Evolutionary conservation across 2,888 invertebrate species (phyloP).

Genomic region (Pollenia griseotomentosa): DNA sequence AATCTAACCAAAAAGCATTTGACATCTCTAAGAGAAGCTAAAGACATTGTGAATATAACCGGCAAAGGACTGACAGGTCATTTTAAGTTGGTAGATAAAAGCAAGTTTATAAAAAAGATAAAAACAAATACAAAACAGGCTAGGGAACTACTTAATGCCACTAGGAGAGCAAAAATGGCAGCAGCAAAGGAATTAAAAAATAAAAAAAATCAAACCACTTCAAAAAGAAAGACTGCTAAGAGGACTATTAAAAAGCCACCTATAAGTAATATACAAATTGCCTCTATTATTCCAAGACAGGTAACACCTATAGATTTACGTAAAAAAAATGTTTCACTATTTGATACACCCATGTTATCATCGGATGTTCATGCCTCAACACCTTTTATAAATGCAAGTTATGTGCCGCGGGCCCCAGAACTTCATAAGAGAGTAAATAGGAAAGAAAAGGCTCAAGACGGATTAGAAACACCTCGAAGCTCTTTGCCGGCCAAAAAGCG

Average conservation of each 20-base stretch:
- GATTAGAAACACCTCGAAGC: slow-evolving; percentile 51
- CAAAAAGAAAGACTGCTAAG: background rate
- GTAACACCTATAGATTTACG: background rate
- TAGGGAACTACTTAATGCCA: background rate
- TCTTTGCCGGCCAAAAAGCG: slow-evolving; percentile 41
- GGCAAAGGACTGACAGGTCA: slow-evolving; percentile 47
- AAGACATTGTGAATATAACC: slow-evolving; percentile 44
- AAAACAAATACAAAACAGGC: background rate
- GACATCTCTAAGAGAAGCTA: slow-evolving; percentile 2
- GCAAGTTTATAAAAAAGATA: slow-evolving; percentile 13
- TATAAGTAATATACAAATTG: background rate
- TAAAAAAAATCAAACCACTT: background rate
- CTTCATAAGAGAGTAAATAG: background rate
- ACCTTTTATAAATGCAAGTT: background rate
- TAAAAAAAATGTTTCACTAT: background rate
- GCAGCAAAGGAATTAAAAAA: background rate
- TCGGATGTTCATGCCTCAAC: slow-evolving; percentile 46
- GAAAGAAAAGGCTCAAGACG: background rate
- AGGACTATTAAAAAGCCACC: background rate
- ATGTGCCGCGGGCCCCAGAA: slow-evolving; percentile 31
- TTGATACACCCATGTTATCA: slow-evolving; percentile 54
- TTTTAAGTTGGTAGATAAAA: slow-evolving; percentile 54
- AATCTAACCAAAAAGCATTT: slow-evolving; percentile 44
- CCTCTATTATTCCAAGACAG: background rate
- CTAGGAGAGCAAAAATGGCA: background rate